Evolutionary conservation across 2,888 invertebrate genomes (phyloP).

Genomic region (Micoletzkya japonica): DNA sequence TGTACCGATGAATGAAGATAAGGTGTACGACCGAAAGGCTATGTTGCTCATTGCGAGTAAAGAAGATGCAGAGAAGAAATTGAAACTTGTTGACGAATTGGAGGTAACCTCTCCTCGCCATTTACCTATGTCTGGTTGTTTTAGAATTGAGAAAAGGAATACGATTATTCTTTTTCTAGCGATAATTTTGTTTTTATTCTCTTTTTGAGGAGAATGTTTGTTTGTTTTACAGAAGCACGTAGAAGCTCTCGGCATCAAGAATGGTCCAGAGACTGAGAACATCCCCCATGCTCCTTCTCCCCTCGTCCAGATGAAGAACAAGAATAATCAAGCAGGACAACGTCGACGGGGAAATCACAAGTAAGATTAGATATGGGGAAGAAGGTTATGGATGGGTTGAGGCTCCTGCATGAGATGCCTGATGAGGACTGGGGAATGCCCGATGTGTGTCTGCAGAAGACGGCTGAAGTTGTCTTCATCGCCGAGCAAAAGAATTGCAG

Average conservation of each 20-base stretch:
- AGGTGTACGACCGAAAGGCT: constrained; percentile 31
- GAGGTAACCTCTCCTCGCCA: too few species aligned
- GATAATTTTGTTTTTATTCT: too few species aligned
- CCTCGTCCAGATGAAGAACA: not conserved
- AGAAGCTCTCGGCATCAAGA: constrained; percentile 12
- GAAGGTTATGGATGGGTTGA: not conserved
- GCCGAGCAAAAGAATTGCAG: constrained; percentile 77
- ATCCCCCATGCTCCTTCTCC: not conserved
- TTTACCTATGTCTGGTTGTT: too few species aligned
- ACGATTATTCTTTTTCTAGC: too few species aligned
- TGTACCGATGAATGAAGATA: constrained; percentile 29
- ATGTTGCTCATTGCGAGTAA: constrained; percentile 38
- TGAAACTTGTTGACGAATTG: too few species aligned
- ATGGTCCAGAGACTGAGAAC: constrained; percentile 1
- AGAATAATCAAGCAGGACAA: constrained; percentile 7
- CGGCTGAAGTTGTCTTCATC: constrained; percentile 75
- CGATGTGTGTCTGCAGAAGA: constrained; percentile 65
- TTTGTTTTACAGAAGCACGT: constrained; percentile 18
- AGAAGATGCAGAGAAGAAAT: too few species aligned
- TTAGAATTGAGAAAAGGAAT: too few species aligned
- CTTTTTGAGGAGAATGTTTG: too few species aligned
- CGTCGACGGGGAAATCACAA: constrained; percentile 12
- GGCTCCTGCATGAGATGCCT: constrained; percentile 41
- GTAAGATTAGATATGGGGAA: not conserved
- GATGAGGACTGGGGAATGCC: constrained; percentile 47